A percentile compares a stretch with the other conserved stretches of the same genome.
Evolutionary conservation across 2,888 invertebrate species (phyloP).

Genomic region (Choreutis nemorana): DNA sequence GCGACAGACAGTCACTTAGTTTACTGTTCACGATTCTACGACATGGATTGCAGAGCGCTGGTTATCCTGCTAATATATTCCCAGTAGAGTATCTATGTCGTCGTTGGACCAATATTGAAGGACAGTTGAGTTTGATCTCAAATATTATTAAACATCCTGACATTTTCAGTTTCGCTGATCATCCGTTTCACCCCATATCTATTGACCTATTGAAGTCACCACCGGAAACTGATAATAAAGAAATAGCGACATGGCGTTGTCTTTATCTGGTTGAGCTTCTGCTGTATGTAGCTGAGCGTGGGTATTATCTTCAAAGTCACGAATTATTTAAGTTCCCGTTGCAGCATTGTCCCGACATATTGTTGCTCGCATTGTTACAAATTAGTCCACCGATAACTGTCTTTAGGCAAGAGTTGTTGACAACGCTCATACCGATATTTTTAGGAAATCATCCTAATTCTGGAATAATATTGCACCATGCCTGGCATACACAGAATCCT

Average conservation of each 20-base stretch:
- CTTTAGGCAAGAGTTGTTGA: slow-evolving; percentile 85
- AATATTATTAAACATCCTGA: slow-evolving; percentile 91
- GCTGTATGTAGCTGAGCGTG: slow-evolving; percentile 86
- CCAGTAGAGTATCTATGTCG: slow-evolving; percentile 91
- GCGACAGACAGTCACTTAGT: slow-evolving; percentile 85
- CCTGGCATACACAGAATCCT: slow-evolving; percentile 87
- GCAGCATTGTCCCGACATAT: slow-evolving; percentile 93
- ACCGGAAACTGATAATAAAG: slow-evolving; percentile 95
- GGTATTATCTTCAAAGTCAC: slow-evolving; percentile 81
- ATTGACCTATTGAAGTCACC: slow-evolving; percentile 92
- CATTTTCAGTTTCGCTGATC: slow-evolving; percentile 93
- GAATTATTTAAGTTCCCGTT: slow-evolving; percentile 93
- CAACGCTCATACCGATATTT: slow-evolving; percentile 90
- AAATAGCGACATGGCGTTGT: slow-evolving; percentile 92
- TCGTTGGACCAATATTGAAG: slow-evolving; percentile 93
- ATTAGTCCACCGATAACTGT: slow-evolving; percentile 81
- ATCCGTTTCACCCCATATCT: slow-evolving; percentile 85
- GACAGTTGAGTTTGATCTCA: slow-evolving; percentile 88
- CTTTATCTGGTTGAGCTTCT: slow-evolving; percentile 90
- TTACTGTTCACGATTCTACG: slow-evolving; percentile 84
- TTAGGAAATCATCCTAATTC: slow-evolving; percentile 96
- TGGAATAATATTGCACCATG: slow-evolving; percentile 93
- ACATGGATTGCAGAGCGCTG: slow-evolving; percentile 80
- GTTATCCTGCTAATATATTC: slow-evolving; percentile 75
- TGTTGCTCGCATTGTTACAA: slow-evolving; percentile 89